Percentiles rank a stretch among this genome's conserved stretches.
Conservation (phyloP, 2,888 invertebrate genomes). For the Periphyllus acericola region DNA sequence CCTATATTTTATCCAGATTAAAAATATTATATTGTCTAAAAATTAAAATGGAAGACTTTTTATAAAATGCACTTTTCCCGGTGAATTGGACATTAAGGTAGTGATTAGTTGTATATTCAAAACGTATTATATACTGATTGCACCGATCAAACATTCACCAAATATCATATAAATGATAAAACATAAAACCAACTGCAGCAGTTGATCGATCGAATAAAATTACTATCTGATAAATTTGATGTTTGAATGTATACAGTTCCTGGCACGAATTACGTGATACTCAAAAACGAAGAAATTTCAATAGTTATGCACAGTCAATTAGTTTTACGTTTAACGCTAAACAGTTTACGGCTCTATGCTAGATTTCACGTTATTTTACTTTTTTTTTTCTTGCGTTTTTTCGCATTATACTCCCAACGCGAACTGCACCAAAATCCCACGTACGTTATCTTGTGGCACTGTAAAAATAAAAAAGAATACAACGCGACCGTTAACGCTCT, state of each 20-base stretch:
- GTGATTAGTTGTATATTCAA: not conserved
- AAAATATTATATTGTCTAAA: too few relatives aligned
- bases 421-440: conserved; percentile 50
- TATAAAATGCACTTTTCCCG: not conserved
- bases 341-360: not conserved
- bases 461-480: conserved; percentile 10
- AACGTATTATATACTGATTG: too few relatives aligned
- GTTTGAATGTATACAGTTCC: not conserved
- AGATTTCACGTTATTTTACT: not conserved
- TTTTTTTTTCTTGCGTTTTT: conserved; percentile 19
- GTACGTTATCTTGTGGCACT: not conserved
- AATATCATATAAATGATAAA: too few relatives aligned
- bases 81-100: not conserved
- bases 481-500: conserved; percentile 36
- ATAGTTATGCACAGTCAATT: not conserved
- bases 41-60: not conserved
- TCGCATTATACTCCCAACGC: conserved; percentile 1
- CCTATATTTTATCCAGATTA: not conserved
- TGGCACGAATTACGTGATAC: not conserved
- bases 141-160: too few relatives aligned
- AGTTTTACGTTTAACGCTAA: not conserved
- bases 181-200: too few relatives aligned
- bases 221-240: not conserved
- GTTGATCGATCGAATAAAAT: too few relatives aligned
- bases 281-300: not conserved